phyloP scores from a whole-genome alignment of 2,888 invertebrate genomes.

The Drosophila merina region DNA sequence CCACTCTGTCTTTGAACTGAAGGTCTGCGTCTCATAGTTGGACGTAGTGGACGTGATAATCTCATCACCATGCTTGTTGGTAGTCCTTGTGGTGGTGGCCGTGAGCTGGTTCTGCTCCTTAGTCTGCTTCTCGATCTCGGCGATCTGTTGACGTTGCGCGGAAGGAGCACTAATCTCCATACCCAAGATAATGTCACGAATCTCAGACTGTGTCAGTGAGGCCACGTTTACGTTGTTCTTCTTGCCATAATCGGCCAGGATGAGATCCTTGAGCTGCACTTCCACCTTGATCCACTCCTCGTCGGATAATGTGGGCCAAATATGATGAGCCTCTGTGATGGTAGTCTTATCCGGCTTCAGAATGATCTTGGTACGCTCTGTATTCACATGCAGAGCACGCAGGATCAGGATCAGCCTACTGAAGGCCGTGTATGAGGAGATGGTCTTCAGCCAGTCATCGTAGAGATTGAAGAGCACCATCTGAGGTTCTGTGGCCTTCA shows the following conservation, averaged over 20 bases:
- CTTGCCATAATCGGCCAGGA: conserved; percentile 99
- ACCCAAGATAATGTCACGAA: conserved; percentile 98
- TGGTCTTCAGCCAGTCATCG: conserved; percentile 99
- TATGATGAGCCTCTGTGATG: conserved; percentile 99
- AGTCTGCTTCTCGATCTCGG: conserved; percentile 99
- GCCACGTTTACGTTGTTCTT: conserved; percentile 99
- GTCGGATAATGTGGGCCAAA: conserved; percentile 98
- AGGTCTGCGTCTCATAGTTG: conserved; percentile 99
- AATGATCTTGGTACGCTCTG: conserved; percentile 98
- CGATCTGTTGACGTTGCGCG: conserved; percentile 99
- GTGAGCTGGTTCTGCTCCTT: conserved; percentile 99
- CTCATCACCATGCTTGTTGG: conserved; percentile 99
- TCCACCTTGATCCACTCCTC: conserved; percentile 99
- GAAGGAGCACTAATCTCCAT: conserved; percentile 99
- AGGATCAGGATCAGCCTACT: conserved; percentile 98
- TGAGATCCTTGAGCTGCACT: conserved; percentile 98
- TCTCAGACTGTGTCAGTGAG: conserved; percentile 99
- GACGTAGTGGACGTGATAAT: conserved; percentile 99
- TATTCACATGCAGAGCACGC: conserved; percentile 98
- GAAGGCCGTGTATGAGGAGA: conserved; percentile 99
- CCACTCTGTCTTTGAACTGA: conserved; percentile 99
- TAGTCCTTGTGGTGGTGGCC: conserved; percentile 98
- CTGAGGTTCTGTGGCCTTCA: conserved; percentile 99
- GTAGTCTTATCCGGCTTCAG: conserved; percentile 99
- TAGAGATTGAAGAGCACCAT: conserved; percentile 99